Conservation (phyloP, 37 sponge, comb jelly and placozoan species). For the Amphimedon queenslandica region DNA sequence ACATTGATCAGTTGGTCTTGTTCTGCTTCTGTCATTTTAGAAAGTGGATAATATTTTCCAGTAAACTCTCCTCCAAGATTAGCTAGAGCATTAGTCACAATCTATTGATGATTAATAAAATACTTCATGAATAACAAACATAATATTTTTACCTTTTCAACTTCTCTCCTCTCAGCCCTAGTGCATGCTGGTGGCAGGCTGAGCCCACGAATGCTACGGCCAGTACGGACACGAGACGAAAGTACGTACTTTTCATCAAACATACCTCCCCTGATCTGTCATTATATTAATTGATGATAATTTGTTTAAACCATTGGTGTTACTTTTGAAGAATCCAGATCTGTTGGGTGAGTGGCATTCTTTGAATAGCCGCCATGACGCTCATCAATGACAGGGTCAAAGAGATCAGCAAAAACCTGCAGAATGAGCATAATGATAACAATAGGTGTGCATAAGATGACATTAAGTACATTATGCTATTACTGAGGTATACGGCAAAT, state of each 20-base stretch:
- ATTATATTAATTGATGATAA: background rate
- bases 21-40: conserved; percentile 43
- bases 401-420: conserved; percentile 31
- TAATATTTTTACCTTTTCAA: conserved; percentile 61
- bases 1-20: conserved; percentile 52
- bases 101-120: background rate
- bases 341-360: conserved; percentile 41
- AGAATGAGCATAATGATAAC: background rate
- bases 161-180: conserved; percentile 60
- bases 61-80: conserved; percentile 20
- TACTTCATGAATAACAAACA: background rate
- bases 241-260: conserved; percentile 57
- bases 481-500: conserved; percentile 5
- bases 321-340: conserved; percentile 45
- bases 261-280: conserved; percentile 4
- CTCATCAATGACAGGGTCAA: conserved; percentile 38
- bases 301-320: background rate
- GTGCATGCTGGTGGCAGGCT: conserved; percentile 64
- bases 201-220: conserved; percentile 66
- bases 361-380: conserved; percentile 50
- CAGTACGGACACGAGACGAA: conserved; percentile 60
- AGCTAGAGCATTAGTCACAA: conserved; percentile 18
- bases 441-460: background rate
- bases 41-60: conserved; percentile 72
- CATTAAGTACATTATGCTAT: background rate